Evolutionary conservation across 2,888 invertebrate species (phyloP), one percentile per base, ranked within the genome.

Genomic region (Limnephilus marmoratus): DNA sequence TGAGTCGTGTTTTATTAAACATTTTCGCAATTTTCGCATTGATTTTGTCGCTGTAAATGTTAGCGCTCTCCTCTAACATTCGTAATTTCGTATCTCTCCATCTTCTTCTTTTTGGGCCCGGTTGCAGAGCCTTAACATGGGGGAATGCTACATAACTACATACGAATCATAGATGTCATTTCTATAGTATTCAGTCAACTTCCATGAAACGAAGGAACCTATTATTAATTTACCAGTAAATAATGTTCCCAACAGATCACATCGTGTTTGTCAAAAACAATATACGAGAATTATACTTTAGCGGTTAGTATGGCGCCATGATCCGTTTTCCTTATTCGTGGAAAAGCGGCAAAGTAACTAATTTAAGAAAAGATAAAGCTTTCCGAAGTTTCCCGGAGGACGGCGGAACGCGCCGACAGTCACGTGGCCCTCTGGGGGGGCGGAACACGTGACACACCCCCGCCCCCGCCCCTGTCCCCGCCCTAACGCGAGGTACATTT

Each of bases 391-490:
- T 68, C 24, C 68, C 68, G 68, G n/a, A 68, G 24, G 68, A 7
- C 68, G 68, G 24, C 24, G 68, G 68, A 68, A 9, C 13, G 5
- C 11, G 83, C 29, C 86, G 86, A 86, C 86, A 86, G n/a, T 86
- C 86, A 86, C 86, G 86, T 86, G 86, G 41, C 45, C 86, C 29
- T 45, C 41, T 0, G 41, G 41, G 41, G 41, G 37, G 85, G 37
- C 12, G 41, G 85, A 24, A 68, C 85, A 86, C 86, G 86, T 86
- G 86, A n/a, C 45, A 45, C 29, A 29, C n/a, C 11, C 24, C 86
- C 45, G 18, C 68, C 13, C 24, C 49, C 45, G 18, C 24, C 13
- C 24, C 49, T 29, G 18, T 24, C 13, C n/a, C 41, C 81, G 11
- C 34, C 34, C 4, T 37, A 34, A 24, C n/a, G 90, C n/a, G 18